These are phyloP conservation scores for Cyclargus thomasi DNA, from an alignment of 1,140 invertebrate species.

Conservation along the genomic window DNA sequence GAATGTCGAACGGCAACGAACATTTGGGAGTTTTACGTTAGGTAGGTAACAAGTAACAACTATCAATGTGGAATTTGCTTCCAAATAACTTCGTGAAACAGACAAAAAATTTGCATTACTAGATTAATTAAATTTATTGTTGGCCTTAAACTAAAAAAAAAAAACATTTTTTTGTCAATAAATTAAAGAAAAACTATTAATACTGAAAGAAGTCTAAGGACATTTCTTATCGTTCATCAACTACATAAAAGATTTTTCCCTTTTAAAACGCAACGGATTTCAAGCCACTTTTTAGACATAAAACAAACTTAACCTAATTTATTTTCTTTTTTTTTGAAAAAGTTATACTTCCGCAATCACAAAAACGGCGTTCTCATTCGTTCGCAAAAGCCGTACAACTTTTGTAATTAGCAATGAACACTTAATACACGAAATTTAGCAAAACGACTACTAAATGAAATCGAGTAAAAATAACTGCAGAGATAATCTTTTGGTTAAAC, in stretches of 20 bases:
- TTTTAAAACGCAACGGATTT: no score
- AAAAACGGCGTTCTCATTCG: not conserved
- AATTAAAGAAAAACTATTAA: no score
- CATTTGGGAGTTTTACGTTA: not conserved
- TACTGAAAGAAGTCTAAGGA: no score
- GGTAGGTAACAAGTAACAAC: no score
- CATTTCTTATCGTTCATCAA: no score
- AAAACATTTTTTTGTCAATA: no score
- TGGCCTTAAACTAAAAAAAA: no score
- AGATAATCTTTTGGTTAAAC: not conserved
- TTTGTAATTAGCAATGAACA: not conserved
- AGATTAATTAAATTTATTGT: no score
- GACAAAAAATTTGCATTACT: no score
- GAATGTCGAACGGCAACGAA: not conserved
- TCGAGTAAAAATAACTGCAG: not conserved
- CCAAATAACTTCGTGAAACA: no score
- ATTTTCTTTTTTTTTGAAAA: not conserved
- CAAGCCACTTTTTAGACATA: not conserved
- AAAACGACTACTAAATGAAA: not conserved
- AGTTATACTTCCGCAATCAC: not conserved
- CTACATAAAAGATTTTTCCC: no score
- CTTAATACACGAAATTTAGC: not conserved
- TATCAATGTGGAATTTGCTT: no score
- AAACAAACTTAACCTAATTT: not conserved
- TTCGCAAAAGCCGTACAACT: not conserved